Evolutionary conservation across 2,888 invertebrate species (phyloP), one percentile per base, ranked within the genome.

Genomic region (Drosophila setosimentum): DNA sequence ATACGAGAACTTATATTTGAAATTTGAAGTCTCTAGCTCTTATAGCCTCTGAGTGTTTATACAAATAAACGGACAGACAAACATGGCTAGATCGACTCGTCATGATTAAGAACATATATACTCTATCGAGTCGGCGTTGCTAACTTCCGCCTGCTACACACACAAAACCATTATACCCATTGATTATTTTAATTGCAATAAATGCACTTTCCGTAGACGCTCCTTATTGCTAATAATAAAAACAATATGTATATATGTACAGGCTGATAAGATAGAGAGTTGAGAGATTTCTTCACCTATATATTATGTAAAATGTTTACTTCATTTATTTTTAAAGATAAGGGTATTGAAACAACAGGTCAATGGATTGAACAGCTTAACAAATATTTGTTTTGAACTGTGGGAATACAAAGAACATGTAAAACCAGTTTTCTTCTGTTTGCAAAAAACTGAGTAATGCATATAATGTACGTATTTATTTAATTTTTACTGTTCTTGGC

Each of bases 121-220:
- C 7, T 13, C 6, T 13, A 13, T 6, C 11, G 0, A 2, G 5
- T 2, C 11, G 1, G 0, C 13, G 1, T 6, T 42, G 42, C 6
- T 13, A 13, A 1, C 0, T 21, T 13, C 21, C n/a, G n/a, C n/a
- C 10, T n/a, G 1, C 21, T 21, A 21, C 11, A n/a, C 3, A 21
- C n/a, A 21, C 11, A 21, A 42, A 21, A 3, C 2, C 8, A 18
- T 8, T 37, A n/a, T 37, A 37, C 6, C 21, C 21, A 42, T 21
- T 32, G 2, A 32, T 8, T 16, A 24, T 24, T 16, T 24, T 1
- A 24, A 24, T 24, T 16, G 16, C 10, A 53, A 33, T 24, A 16
- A 24, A 24, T 21, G 8, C 13, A 21, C 13, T 11, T 50, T 29
- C 3, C 29, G 18, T 13, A 11, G 5, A 11, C n/a, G 40, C 5